Conservation (phyloP, 2,113 vertebrate genomes). For the Todiramphus saurophagus region DNA sequence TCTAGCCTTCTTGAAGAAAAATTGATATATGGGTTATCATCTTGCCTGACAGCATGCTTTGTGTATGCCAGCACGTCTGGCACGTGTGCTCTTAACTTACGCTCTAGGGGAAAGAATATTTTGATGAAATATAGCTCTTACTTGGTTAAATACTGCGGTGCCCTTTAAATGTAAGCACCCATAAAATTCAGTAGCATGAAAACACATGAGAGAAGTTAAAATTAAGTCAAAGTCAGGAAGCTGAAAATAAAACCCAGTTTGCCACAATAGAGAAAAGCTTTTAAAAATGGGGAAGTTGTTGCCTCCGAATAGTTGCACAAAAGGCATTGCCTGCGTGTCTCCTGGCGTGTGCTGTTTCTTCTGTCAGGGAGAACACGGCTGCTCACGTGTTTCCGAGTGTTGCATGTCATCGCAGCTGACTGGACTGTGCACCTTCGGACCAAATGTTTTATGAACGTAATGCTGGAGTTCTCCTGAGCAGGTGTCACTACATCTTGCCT, state of each 20-base stretch:
- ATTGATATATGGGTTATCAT: not conserved
- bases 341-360: fast-evolving
- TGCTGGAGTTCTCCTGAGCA: not conserved
- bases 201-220: not conserved
- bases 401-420: not conserved
- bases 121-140: not conserved
- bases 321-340: not conserved
- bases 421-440: not conserved
- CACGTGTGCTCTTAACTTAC: not conserved
- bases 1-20: not conserved
- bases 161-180: not conserved
- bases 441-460: not conserved
- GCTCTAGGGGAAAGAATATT: not conserved
- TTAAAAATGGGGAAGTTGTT: not conserved
- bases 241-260: not conserved
- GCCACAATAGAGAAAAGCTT: not conserved
- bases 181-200: not conserved
- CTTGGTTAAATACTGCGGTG: not conserved
- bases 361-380: not conserved
- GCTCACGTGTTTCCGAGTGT: not conserved
- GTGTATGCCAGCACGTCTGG: not conserved
- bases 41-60: not conserved
- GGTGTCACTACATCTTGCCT: not conserved
- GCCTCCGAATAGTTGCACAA: not conserved
- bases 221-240: not conserved